Evolutionary conservation across 2,113 vertebrate species (phyloP).

Genomic region (Notarius lentiginosus): DNA sequence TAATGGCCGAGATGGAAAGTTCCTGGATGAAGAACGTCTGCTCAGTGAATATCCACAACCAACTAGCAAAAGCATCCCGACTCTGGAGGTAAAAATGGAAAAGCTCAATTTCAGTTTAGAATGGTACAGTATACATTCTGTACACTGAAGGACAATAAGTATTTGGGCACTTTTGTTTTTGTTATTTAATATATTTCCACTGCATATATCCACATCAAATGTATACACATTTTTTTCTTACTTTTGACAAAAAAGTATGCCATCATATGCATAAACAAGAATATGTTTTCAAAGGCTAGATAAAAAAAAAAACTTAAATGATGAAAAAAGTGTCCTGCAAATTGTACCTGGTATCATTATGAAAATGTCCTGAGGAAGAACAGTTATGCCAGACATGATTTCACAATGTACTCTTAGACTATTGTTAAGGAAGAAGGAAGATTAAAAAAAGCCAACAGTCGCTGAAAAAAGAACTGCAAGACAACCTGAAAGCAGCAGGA

Average conservation of each 20-base stretch:
- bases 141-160: background rate
- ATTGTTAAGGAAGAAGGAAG: too few relatives aligned
- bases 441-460: too few relatives aligned
- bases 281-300: too few relatives aligned
- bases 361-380: too few relatives aligned
- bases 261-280: background rate
- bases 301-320: background rate
- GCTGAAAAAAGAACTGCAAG: background rate
- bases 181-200: background rate
- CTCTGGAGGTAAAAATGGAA: conserved; percentile 79
- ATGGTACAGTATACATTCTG: background rate
- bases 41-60: conserved; percentile 90
- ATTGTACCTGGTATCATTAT: too few relatives aligned
- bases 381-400: too few relatives aligned
- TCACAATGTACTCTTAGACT: too few relatives aligned
- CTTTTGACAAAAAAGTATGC: background rate
- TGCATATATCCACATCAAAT: background rate
- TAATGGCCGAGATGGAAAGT: conserved; percentile 85
- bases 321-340: too few relatives aligned
- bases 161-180: background rate
- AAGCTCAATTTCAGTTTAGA: background rate
- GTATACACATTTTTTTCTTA: background rate
- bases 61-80: conserved; percentile 80
- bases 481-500: background rate
- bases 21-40: conserved; percentile 89